These are phyloP conservation scores for Heliconius ethilla DNA, from an alignment of 2,888 invertebrate species.

Conservation along the genomic window DNA sequence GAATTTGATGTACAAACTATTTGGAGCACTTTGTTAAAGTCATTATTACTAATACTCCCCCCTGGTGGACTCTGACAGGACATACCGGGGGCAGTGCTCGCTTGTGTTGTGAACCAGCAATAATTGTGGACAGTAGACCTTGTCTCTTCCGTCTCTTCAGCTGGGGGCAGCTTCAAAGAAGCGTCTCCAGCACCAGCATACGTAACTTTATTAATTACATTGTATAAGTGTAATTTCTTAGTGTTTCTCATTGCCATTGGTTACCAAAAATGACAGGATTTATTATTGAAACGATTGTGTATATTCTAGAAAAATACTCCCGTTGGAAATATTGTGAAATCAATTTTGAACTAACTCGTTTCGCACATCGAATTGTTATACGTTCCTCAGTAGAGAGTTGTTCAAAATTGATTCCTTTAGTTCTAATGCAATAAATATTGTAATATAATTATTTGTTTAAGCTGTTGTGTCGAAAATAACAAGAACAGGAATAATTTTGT, in stretches of 20 bases:
- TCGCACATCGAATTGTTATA: slow-evolving; percentile 80
- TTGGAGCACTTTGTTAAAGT: slow-evolving; percentile 35
- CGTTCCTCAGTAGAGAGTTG: slow-evolving; percentile 72
- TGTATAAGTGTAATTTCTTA: slow-evolving; percentile 69
- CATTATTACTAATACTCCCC: slow-evolving; percentile 12
- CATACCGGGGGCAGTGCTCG: background rate
- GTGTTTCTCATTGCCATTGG: slow-evolving; percentile 79
- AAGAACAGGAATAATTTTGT: slow-evolving; percentile 82
- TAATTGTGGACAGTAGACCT: slow-evolving; percentile 64
- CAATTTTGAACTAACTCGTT: slow-evolving; percentile 67
- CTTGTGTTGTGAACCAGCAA: slow-evolving; percentile 72
- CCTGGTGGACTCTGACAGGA: slow-evolving; percentile 26
- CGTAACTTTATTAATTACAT: slow-evolving; percentile 73
- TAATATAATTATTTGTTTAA: slow-evolving; percentile 80
- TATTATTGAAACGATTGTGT: slow-evolving; percentile 76
- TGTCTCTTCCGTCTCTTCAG: slow-evolving; percentile 66
- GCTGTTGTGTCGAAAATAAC: slow-evolving; percentile 81
- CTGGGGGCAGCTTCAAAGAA: slow-evolving; percentile 68
- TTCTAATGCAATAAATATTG: slow-evolving; percentile 77
- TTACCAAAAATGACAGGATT: slow-evolving; percentile 82
- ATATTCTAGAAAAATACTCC: slow-evolving; percentile 78
- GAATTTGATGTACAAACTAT: slow-evolving; percentile 37
- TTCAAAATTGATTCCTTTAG: slow-evolving; percentile 71
- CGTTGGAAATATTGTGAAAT: slow-evolving; percentile 69
- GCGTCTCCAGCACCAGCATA: slow-evolving; percentile 63